A percentile compares a stretch with the other conserved stretches of the same genome.
These are phyloP conservation scores for Enteromius mattozi DNA, from an alignment of 2,797 vertebrate species.

Conservation along the genomic window DNA sequence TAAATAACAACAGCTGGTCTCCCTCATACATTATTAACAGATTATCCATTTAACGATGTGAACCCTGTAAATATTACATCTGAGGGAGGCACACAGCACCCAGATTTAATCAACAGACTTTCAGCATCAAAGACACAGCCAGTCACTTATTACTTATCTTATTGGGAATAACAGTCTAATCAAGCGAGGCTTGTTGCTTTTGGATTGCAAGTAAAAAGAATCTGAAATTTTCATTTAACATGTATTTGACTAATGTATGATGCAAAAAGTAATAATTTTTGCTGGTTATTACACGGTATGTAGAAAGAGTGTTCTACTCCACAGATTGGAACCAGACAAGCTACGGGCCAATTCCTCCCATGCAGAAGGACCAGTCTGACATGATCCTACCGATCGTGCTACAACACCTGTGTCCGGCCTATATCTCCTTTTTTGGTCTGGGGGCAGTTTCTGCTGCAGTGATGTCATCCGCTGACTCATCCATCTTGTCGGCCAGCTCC, in stretches of 20 bases:
- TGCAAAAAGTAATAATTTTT: background rate
- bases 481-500: conserved; percentile 96
- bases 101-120: conserved; percentile 75
- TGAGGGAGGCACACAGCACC: conserved; percentile 72
- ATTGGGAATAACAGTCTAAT: conserved; percentile 23
- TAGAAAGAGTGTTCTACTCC: background rate
- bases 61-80: conserved; percentile 82
- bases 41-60: conserved; percentile 73
- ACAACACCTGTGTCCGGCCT: conserved; percentile 93
- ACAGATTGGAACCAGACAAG: conserved; percentile 94
- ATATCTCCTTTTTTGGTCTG: conserved; percentile 94
- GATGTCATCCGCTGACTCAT: conserved; percentile 98
- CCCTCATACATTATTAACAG: conserved; percentile 81
- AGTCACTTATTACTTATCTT: conserved; percentile 58
- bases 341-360: conserved; percentile 84
- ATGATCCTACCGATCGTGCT: conserved; percentile 98
- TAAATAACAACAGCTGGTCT: conserved; percentile 83
- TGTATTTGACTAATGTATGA: background rate
- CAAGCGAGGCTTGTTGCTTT: conserved; percentile 17
- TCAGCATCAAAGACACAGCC: conserved; percentile 63
- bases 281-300: background rate
- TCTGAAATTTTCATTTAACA: conserved; percentile 12
- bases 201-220: conserved; percentile 27
- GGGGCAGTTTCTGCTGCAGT: conserved; percentile 96
- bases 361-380: conserved; percentile 85